A percentile compares a stretch with the other conserved stretches of the same genome.
Evolutionary conservation across 92 coral and sea anemone genomes (phyloP).

Genomic region (Ricordea florida): DNA sequence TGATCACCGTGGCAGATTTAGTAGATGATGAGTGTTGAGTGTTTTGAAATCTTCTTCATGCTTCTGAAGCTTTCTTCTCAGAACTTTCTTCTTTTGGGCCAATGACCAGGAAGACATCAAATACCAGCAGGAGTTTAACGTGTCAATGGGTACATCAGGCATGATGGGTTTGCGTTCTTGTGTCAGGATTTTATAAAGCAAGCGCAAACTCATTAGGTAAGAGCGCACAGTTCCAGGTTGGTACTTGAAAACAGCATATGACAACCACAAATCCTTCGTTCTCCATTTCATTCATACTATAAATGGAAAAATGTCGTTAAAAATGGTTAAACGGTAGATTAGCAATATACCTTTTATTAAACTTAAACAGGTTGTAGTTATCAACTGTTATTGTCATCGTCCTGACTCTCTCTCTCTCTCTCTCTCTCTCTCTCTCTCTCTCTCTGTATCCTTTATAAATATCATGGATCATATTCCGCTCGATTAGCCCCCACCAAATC

Average conservation of each 20-base stretch:
- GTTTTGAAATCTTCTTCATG: not conserved
- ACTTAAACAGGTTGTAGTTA: no score
- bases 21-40: slow-evolving; percentile 18
- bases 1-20: slow-evolving; percentile 29
- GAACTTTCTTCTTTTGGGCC: slow-evolving; percentile 10
- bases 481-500: no score
- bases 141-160: not conserved
- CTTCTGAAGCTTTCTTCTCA: not conserved
- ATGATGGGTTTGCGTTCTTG: slow-evolving; percentile 11
- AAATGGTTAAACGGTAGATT: no score
- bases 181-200: not conserved
- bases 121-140: slow-evolving; percentile 14
- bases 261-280: slow-evolving; percentile 10
- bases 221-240: slow-evolving; percentile 26
- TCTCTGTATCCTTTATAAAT: no score
- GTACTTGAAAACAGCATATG: slow-evolving; percentile 20
- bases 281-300: no score
- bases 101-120: slow-evolving; percentile 35
- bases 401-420: no score
- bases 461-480: no score
- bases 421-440: no score
- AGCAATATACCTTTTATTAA: no score
- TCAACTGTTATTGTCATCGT: no score
- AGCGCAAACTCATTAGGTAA: slow-evolving; percentile 18
- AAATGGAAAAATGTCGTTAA: no score